A percentile compares a stretch with the other conserved stretches of the same genome.
These are phyloP conservation scores for Acanthococcus lagerstroemiae DNA, from an alignment of 2,888 invertebrate genomes.

Conservation along the genomic window DNA sequence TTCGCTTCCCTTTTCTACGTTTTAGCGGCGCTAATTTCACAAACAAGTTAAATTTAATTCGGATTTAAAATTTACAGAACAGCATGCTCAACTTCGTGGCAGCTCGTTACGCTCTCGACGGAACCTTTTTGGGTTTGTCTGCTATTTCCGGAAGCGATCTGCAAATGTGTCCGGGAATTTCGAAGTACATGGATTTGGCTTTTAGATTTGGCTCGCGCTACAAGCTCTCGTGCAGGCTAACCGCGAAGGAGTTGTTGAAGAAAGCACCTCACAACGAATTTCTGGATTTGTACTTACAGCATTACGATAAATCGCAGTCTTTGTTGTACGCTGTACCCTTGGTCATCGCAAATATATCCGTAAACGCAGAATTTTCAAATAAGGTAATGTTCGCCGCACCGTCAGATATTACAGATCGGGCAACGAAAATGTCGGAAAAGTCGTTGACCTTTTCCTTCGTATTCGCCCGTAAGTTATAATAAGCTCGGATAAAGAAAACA, in stretches of 20 bases:
- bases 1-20: too few relatives aligned
- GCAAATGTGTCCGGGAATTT: slow-evolving; percentile 39
- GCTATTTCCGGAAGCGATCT: slow-evolving; percentile 38
- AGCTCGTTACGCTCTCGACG: slow-evolving; percentile 42
- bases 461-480: too few relatives aligned
- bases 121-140: slow-evolving; percentile 42
- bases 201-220: slow-evolving; percentile 44
- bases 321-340: slow-evolving; percentile 50
- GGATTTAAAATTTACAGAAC: slow-evolving; percentile 38
- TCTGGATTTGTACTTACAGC: slow-evolving; percentile 48
- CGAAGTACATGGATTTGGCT: slow-evolving; percentile 37
- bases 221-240: slow-evolving; percentile 40
- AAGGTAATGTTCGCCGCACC: slow-evolving; percentile 40
- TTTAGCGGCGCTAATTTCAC: too few relatives aligned
- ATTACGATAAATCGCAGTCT: slow-evolving; percentile 42
- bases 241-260: slow-evolving; percentile 42
- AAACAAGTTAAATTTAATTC: too few relatives aligned
- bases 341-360: slow-evolving; percentile 45
- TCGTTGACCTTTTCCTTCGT: too few relatives aligned
- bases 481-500: not conserved
- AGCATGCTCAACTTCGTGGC: slow-evolving; percentile 44
- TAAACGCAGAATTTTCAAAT: slow-evolving; percentile 42
- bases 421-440: too few relatives aligned
- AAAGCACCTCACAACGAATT: slow-evolving; percentile 43
- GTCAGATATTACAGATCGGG: too few relatives aligned